Base-by-base conservation (phyloP, 2,797 vertebrate species). In the Oophaga sylvatica region DNA sequence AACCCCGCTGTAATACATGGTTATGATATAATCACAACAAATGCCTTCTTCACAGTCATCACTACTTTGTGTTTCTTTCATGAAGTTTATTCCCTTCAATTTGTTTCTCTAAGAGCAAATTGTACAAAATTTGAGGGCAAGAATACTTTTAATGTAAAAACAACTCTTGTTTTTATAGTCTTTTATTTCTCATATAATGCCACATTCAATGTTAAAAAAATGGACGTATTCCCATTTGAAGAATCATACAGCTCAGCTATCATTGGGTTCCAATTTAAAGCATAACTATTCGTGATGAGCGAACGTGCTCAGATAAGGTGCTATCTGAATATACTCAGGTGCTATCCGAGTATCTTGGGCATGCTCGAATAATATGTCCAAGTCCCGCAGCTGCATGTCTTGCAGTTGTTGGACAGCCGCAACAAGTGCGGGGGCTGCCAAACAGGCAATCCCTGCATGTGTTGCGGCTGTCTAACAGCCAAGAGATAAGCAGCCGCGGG, bases 11-110 rank as follows among this genome's bases (percentile, higher is more conserved):
- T 86, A 86, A 86, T 86, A 70, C 60, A 48, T 84, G 65, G 82
- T 76, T 83, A 87, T 68, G 84, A 56, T 80, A 75, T 65, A 73
- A 90, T 76, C 70, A 65, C 88, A 79, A 80, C 86, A 76, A 81
- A 67, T 89, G 67, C 45, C 85, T 80, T 84, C 63, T 80, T 87
- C 78, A 83, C 87, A 86, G 65, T 57, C 63, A 63, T 68, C 77
- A 88, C 65, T 87, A 53, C 29, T 63, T 87, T 70, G 53, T 80
- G 84, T 62, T 41, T 79, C 78, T 88, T 80, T 87, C 84, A 87
- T 63, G 57, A 80, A 84, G 71, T 79, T 88, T 86, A 57, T 79
- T 80, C 81, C 70, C 81, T 84, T 77, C 88, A 63, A 56, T 86
- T 80, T 70, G 53, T 60, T 45, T 71, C 16, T 86, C 84, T 70